A percentile compares a stretch with the other conserved stretches of the same genome.
Evolutionary conservation across 2,113 vertebrate genomes (phyloP).

Genomic region (Symphodus melops): DNA sequence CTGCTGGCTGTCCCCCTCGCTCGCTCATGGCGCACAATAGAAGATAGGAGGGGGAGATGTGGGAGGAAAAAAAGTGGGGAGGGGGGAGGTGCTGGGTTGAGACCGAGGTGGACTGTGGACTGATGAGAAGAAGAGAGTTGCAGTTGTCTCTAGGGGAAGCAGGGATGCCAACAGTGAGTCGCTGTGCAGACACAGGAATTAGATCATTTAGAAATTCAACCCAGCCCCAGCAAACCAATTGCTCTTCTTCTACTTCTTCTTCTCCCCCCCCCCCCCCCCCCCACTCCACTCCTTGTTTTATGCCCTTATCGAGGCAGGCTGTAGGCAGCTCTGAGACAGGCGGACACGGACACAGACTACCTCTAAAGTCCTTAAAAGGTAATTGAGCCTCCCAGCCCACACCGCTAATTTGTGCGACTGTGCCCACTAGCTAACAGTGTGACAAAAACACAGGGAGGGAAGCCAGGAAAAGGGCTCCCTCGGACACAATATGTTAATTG

Average conservation of each 20-base stretch:
- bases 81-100: conserved; percentile 39
- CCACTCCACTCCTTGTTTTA: conserved; percentile 33
- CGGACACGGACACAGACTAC: conserved; percentile 70
- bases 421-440: conserved; percentile 74
- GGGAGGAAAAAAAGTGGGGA: conserved; percentile 18
- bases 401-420: conserved; percentile 80
- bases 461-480: conserved; percentile 71
- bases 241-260: conserved; percentile 33
- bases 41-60: conserved; percentile 48
- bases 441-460: conserved; percentile 75
- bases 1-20: conserved; percentile 50
- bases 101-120: conserved; percentile 62
- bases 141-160: conserved; percentile 64
- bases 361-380: conserved; percentile 82
- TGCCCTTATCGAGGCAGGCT: conserved; percentile 63
- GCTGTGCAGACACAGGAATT: conserved; percentile 66
- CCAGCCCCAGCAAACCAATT: conserved; percentile 52
- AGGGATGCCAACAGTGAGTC: conserved; percentile 56
- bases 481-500: conserved; percentile 83
- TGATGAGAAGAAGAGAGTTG: conserved; percentile 69
- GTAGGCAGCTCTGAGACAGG: conserved; percentile 66
- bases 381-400: conserved; percentile 84
- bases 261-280: not conserved
- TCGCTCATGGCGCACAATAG: conserved; percentile 35
- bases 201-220: conserved; percentile 78